Evolutionary conservation across 2,113 vertebrate genomes (phyloP).

Genomic region (Oxygymnocypris stewartii): DNA sequence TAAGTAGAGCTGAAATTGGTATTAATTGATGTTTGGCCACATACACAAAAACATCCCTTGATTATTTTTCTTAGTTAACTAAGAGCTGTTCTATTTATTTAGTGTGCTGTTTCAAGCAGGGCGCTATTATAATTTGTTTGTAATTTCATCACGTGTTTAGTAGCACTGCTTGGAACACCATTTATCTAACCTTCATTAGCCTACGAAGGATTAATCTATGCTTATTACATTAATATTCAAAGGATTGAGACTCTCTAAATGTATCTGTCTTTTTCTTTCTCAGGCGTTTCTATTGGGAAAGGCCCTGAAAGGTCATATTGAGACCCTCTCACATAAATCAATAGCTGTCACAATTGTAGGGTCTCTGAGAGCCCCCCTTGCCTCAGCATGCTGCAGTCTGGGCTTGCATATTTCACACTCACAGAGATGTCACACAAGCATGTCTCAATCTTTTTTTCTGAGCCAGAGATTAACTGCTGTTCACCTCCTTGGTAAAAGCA

Average conservation of each 20-base stretch:
- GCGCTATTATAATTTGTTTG: conserved; percentile 22
- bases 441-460: conserved; percentile 32
- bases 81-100: not conserved
- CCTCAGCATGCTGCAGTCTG: not conserved
- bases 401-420: conserved; percentile 13
- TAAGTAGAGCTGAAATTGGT: not conserved
- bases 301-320: conserved; percentile 23
- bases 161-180: not conserved
- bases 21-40: not conserved
- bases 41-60: not conserved
- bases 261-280: not conserved
- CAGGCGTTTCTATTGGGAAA: conserved; percentile 16
- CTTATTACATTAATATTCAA: conserved; percentile 24
- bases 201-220: conserved; percentile 1
- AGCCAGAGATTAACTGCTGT: conserved; percentile 38
- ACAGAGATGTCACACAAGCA: conserved; percentile 15
- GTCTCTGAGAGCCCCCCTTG: not conserved
- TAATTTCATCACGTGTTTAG: conserved; percentile 1
- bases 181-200: conserved; percentile 30
- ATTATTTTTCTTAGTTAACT: not conserved
- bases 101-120: not conserved
- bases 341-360: conserved; percentile 34
- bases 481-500: conserved; percentile 30
- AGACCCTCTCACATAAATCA: conserved; percentile 44
- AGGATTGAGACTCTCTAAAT: conserved; percentile 14